Evolutionary conservation across 2,888 invertebrate genomes (phyloP), one percentile per base, ranked within the genome.

Genomic region (Graphium colonna): DNA sequence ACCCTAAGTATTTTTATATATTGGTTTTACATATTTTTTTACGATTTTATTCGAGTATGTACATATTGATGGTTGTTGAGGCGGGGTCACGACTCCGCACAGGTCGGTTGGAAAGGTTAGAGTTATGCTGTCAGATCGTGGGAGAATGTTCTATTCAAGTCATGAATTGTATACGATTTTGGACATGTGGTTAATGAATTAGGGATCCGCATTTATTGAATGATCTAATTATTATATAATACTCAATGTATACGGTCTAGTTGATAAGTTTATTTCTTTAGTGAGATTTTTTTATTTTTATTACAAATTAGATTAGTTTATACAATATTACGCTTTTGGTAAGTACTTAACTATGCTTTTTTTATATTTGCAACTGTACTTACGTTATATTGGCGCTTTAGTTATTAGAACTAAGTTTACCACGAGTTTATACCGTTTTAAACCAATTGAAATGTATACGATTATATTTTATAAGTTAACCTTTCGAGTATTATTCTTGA

Each of bases 1-100:
- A 82, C 71, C 75, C 74, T 84, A 83, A 83, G 86, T 88, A 88
- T 89, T 89, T 89, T 89, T 89, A 84, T 89, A 88, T 75, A 83
- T 89, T 86, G 78, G 77, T 87, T 86, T 85, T 82, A 85, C 78
- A 85, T 82, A 82, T 86, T 81, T 88, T 88, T 87, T 85, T 82
- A 87, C 82, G 74, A 84, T 80, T 86, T 82, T 86, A 85, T 82
- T 84, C 81, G 78, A 80, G 75, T 71, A 77, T 80, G 75, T 83
- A 82, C 69, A 83, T 79, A 79, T 67, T 71, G n/a, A 69, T 68
- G 77, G 68, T 79, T 82, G 82, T 82, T 82, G 74, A 60, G 61
- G 58, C 58, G 74, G 72, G 70, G 75, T 61, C 53, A 36, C 51
- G 55, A 56, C 73, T 76, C 73, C 63, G 60, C 57, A 61, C 57